These are phyloP conservation scores for Aphrocallistes beatrix DNA, from an alignment of 37 sponge, comb jelly and placozoan species.

Conservation along the genomic window DNA sequence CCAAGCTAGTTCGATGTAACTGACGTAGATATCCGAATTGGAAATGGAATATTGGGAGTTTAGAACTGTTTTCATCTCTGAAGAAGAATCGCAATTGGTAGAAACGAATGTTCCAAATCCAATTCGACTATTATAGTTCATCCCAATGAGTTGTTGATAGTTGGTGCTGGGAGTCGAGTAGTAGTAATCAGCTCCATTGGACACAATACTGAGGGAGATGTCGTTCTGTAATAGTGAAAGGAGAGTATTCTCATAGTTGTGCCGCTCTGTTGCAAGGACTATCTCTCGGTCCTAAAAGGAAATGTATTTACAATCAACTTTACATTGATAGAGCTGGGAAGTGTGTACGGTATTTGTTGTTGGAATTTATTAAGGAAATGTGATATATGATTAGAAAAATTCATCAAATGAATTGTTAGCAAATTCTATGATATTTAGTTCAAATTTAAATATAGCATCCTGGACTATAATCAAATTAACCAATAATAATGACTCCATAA, in stretches of 20 bases:
- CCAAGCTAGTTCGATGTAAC: neutral
- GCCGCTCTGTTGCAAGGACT: neutral
- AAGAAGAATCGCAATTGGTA: neutral
- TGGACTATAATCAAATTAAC: too few species aligned
- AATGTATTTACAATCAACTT: too few species aligned
- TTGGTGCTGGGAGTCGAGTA: neutral
- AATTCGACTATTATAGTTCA: neutral
- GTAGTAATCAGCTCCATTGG: neutral
- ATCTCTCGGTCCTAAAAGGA: neutral
- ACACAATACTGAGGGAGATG: conserved; percentile 7
- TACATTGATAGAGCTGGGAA: too few species aligned
- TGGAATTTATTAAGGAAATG: too few species aligned
- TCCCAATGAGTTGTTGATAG: neutral
- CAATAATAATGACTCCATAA: too few species aligned
- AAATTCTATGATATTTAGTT: too few species aligned
- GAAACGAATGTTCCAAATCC: neutral
- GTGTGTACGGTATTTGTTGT: too few species aligned
- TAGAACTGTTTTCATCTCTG: neutral
- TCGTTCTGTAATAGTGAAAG: neutral
- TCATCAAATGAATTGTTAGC: too few species aligned
- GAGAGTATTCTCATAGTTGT: conserved; percentile 14
- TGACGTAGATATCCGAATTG: neutral
- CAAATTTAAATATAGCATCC: too few species aligned
- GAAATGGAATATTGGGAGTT: neutral
- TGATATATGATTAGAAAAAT: too few species aligned